Evolutionary conservation across 2,888 invertebrate species (phyloP).

Genomic region (Galeruca laticollis): DNA sequence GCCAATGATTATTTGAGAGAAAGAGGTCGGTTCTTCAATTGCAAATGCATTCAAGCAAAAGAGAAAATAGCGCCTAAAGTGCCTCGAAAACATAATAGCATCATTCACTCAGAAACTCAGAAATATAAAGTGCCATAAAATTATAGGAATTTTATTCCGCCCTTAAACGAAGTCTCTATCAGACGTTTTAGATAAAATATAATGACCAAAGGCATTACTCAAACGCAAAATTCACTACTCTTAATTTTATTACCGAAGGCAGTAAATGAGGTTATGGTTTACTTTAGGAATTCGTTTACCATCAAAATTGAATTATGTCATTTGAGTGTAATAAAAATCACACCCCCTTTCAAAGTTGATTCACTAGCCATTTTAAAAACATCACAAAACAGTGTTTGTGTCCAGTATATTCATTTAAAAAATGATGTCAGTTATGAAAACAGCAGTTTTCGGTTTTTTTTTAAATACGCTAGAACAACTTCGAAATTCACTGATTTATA

Average conservation of each 20-base stretch:
- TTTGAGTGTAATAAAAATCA: constrained; percentile 22
- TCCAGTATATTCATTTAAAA: neutral
- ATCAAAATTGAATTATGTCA: constrained; percentile 34
- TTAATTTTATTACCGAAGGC: constrained; percentile 53
- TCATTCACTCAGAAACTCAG: constrained; percentile 61
- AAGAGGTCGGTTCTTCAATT: constrained; percentile 45
- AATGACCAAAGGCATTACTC: constrained; percentile 55
- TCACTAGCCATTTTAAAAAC: constrained; percentile 8
- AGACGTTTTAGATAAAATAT: constrained; percentile 61
- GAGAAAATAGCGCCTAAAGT: constrained; percentile 54
- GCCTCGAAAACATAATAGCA: constrained; percentile 62
- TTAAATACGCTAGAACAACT: too few relatives aligned
- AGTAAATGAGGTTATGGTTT: constrained; percentile 55
- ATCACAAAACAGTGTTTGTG: neutral
- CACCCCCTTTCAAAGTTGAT: constrained; percentile 29
- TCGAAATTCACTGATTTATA: too few relatives aligned
- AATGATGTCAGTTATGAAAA: neutral
- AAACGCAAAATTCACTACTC: constrained; percentile 59
- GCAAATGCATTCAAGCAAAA: constrained; percentile 50
- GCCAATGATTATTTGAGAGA: constrained; percentile 40
- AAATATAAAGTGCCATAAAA: constrained; percentile 65
- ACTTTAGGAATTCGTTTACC: constrained; percentile 41
- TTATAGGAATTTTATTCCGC: constrained; percentile 64
- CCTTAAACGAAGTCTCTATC: constrained; percentile 60
- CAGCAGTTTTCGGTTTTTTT: neutral